These are phyloP conservation scores for Drosophila trapezifrons DNA, from an alignment of 1,140 invertebrate genomes.

Conservation along the genomic window DNA sequence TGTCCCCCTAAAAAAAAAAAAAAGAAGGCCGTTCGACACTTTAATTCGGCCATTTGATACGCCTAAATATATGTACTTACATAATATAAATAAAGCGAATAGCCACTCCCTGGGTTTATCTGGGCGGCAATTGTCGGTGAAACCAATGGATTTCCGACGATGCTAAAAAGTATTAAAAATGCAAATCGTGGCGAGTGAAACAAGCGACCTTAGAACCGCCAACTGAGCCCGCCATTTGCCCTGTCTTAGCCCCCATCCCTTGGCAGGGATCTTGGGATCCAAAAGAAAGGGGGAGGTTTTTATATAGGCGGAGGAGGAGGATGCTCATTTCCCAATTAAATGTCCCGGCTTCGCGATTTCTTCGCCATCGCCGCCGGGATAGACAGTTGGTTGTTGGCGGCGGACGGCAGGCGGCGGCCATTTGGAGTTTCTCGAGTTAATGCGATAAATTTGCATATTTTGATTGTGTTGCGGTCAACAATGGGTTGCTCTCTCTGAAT, in stretches of 20 bases:
- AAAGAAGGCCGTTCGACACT: constrained; percentile 18
- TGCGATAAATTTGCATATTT: constrained; percentile 84
- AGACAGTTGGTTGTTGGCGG: neutral
- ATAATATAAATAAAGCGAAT: constrained; percentile 44
- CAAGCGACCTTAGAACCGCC: constrained; percentile 55
- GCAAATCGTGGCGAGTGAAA: constrained; percentile 63
- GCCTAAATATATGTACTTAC: constrained; percentile 41
- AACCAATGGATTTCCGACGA: constrained; percentile 55
- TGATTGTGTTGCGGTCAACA: constrained; percentile 83
- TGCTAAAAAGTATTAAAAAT: constrained; percentile 61
- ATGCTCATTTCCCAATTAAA: constrained; percentile 73
- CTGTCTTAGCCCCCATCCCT: neutral
- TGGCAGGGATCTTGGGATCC: neutral
- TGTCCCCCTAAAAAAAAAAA: neutral
- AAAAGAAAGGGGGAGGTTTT: constrained; percentile 14
- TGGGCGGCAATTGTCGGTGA: constrained; percentile 42
- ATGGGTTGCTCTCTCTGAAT: constrained; percentile 81
- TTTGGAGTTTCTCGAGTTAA: constrained; percentile 77
- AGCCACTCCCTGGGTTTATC: constrained; percentile 33
- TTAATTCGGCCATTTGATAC: constrained; percentile 32
- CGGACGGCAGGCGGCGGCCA: constrained; percentile 21
- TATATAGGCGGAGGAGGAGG: constrained; percentile 17
- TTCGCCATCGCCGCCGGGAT: constrained; percentile 27
- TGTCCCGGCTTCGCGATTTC: constrained; percentile 60
- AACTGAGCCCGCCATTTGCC: constrained; percentile 36